phyloP scores from a whole-genome alignment of 2,888 invertebrate species.

The Monoplex corrugatus region DNA sequence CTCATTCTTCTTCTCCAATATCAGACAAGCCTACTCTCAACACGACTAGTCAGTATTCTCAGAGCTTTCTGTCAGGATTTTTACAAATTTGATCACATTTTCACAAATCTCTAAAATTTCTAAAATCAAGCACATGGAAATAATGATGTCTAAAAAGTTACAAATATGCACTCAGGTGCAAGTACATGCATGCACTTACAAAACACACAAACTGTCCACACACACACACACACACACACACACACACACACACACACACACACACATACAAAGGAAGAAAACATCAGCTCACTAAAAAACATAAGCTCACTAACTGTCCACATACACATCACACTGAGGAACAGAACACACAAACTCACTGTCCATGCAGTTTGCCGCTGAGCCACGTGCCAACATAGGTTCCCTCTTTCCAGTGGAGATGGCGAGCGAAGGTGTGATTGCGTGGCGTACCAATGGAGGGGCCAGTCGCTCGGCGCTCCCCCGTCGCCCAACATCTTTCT shows the following conservation, averaged over 20 bases:
- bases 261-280: background rate
- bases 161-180: background rate
- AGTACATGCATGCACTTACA: background rate
- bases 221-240: background rate
- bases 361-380: constrained; percentile 91
- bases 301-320: too few species aligned
- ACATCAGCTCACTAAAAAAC: constrained; percentile 72
- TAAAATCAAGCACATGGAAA: too few species aligned
- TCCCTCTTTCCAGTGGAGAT: constrained; percentile 88
- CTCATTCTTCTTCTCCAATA: too few species aligned
- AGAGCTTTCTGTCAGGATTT: too few species aligned
- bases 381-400: constrained; percentile 91
- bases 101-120: too few species aligned
- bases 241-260: constrained; percentile 64
- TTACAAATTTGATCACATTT: too few species aligned
- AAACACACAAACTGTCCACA: background rate
- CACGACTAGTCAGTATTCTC: too few species aligned
- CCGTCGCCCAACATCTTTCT: constrained; percentile 82
- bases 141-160: constrained; percentile 70
- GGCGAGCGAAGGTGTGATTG: constrained; percentile 89
- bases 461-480: constrained; percentile 83
- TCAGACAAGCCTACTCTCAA: too few species aligned
- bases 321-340: background rate
- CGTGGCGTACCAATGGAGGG: constrained; percentile 88
- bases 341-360: constrained; percentile 77